Conservation (phyloP, 2,888 invertebrate genomes). For the Rhamnusium bicolor region DNA sequence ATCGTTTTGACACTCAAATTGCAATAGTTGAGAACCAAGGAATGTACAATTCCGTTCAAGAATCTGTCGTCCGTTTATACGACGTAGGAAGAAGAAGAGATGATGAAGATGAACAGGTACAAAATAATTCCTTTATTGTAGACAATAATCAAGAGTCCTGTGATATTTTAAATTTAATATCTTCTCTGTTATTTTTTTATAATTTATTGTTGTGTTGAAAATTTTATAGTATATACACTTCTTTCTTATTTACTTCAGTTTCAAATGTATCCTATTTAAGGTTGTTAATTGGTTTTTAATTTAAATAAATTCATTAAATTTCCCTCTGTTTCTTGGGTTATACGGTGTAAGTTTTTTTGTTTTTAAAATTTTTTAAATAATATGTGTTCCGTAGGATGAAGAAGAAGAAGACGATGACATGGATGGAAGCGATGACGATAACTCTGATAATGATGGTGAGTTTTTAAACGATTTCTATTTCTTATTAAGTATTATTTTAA, state of each 20-base stretch:
- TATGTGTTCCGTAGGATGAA: slow-evolving; percentile 68
- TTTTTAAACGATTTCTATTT: slow-evolving; percentile 9
- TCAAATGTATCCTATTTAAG: not conserved
- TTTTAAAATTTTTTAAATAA: slow-evolving; percentile 9
- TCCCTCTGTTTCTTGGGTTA: no score
- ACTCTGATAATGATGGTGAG: slow-evolving; percentile 71
- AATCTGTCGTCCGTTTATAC: slow-evolving; percentile 92
- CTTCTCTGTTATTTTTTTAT: slow-evolving; percentile 16
- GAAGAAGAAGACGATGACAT: slow-evolving; percentile 79
- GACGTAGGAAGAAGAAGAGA: slow-evolving; percentile 92
- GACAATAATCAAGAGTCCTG: slow-evolving; percentile 4
- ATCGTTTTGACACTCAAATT: slow-evolving; percentile 88
- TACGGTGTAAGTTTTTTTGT: slow-evolving; percentile 4
- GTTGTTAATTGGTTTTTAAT: not conserved
- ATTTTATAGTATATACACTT: not conserved
- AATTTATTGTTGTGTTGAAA: not conserved
- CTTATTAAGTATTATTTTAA: no score
- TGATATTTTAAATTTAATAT: slow-evolving; percentile 22
- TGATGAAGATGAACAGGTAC: slow-evolving; percentile 89
- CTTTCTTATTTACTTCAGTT: not conserved
- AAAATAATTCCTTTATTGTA: slow-evolving; percentile 58
- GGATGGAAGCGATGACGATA: slow-evolving; percentile 77
- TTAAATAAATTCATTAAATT: no score
- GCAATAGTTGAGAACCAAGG: slow-evolving; percentile 93
- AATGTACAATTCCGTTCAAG: slow-evolving; percentile 87